Evolutionary conservation across 2,797 vertebrate genomes (phyloP), one percentile per base, ranked within the genome.

Genomic region (Notoglanidium macrostoma): DNA sequence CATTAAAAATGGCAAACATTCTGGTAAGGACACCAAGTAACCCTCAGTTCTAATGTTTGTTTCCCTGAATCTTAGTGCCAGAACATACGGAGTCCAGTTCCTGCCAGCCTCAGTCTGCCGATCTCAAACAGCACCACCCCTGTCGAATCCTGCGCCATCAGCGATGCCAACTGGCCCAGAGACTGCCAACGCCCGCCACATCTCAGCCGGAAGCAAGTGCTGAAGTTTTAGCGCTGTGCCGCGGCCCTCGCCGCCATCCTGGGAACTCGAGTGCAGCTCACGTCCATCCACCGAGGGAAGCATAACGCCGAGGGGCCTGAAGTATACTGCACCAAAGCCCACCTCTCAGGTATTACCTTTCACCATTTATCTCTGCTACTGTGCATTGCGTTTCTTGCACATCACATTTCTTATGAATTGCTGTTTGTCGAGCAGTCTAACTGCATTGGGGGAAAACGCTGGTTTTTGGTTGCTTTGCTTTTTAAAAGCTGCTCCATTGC

Each of bases 81-180:
- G 97, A 97, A 96, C 94, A 96, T 94, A 96, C 96, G 92, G 96
- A 96, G 96, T 95, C 95, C 92, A 96, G 95, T 93, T 95, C 95
- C 92, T 96, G 95, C 96, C 96, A 96, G 96, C 95, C 96, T 92
- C 95, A 95, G 93, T 95, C 96, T 90, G 94, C 95, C 94, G 93
- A 92, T 94, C 95, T 19, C 92, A 90, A 94, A 93, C 94, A 94
- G 92, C 91, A 76, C 40, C 88, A 85, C 88, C 90, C 85, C 78
- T 85, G 91, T 95, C 95, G 95, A 92, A 94, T 95, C 95, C 95
- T 95, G 96, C 95, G 94, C 96, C 96, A 92, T 96, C 95, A 98
- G 98, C 97, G 94, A 98, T 98, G 98, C 98, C 96, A 97, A 98
- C 95, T 95, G 96, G 95, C 97, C 96, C 95, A 91, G 96, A 96